These are phyloP conservation scores for Caenorhabditis tropicalis DNA, from an alignment of 1,140 invertebrate genomes.

Conservation along the genomic window DNA sequence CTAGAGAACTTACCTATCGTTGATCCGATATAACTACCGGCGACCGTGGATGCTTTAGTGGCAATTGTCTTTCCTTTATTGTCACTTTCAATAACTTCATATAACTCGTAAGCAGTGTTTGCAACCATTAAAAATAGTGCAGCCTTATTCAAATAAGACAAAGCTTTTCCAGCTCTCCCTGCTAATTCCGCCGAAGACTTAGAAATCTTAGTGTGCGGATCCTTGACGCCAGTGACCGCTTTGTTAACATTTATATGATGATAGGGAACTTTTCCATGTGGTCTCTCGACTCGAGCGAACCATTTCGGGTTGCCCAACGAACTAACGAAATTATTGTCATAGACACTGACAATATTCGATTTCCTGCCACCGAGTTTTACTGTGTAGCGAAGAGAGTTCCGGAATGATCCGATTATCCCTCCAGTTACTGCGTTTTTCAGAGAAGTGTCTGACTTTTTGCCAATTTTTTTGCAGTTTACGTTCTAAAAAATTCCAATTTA, in stretches of 20 bases:
- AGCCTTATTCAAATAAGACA: neutral
- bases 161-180: neutral
- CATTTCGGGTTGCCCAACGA: neutral
- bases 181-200: neutral
- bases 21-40: neutral
- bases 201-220: neutral
- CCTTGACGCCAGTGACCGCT: neutral
- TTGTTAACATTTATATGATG: neutral
- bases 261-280: neutral
- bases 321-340: neutral
- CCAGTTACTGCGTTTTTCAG: neutral
- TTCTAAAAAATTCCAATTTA: neutral
- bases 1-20: neutral
- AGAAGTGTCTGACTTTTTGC: too few species aligned
- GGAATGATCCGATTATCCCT: neutral
- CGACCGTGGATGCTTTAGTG: neutral
- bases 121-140: neutral
- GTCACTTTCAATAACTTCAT: neutral
- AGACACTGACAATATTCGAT: neutral
- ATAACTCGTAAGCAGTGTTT: neutral
- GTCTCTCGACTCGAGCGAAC: neutral
- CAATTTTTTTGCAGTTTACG: neutral
- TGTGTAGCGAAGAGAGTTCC: neutral
- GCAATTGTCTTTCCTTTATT: neutral
- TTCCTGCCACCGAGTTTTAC: neutral